phyloP scores from a whole-genome alignment of 2,113 vertebrate genomes.

The Misgurnus anguillicaudatus region DNA sequence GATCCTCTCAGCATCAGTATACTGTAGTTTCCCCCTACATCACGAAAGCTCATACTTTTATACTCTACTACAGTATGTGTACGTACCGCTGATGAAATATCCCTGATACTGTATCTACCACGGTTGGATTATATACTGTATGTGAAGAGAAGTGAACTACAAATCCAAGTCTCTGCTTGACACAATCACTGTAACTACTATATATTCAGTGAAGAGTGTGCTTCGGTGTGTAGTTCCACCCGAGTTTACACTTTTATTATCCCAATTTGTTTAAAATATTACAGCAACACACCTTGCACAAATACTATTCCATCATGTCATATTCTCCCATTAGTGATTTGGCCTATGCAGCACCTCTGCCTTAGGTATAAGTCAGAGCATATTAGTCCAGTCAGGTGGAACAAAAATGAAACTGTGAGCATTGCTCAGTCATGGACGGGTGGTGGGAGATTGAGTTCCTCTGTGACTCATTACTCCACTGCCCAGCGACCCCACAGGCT shows the following conservation, averaged over 20 bases:
- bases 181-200: too few species aligned
- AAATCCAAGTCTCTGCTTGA: too few species aligned
- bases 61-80: neutral
- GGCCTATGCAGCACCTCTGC: neutral
- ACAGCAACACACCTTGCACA: neutral
- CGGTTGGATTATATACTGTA: slow-evolving; percentile 3
- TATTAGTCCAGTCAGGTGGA: slow-evolving; percentile 22
- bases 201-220: neutral
- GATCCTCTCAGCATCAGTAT: slow-evolving; percentile 34
- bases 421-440: slow-evolving; percentile 24
- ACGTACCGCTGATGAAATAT: slow-evolving; percentile 9
- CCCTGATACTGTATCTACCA: neutral
- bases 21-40: neutral
- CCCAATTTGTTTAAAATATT: slow-evolving; percentile 5
- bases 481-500: slow-evolving; percentile 28
- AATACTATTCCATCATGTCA: neutral
- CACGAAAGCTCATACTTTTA: neutral
- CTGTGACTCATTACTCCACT: slow-evolving; percentile 22
- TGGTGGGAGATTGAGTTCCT: neutral
- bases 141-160: neutral
- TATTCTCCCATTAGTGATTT: slow-evolving; percentile 7
- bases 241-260: neutral
- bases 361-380: slow-evolving; percentile 14
- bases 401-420: slow-evolving; percentile 1
- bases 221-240: neutral